Base-by-base conservation (phyloP, 2,113 vertebrate species). In the Hipposideros armiger region DNA sequence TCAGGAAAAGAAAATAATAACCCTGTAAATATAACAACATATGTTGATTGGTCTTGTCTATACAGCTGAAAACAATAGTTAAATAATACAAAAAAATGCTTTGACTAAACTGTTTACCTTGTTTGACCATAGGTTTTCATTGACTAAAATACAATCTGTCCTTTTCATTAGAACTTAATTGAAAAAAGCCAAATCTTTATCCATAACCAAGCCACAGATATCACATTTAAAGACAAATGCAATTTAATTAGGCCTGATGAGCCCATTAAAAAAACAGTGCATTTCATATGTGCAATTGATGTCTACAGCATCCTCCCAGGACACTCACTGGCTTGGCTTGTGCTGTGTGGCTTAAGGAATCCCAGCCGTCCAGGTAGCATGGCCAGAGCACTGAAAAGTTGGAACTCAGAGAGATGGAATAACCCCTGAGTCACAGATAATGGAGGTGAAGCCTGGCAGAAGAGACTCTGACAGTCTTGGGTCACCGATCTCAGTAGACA, bases 161-260 rank as follows among this genome's bases (percentile, higher is more conserved):
- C n/a, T 82, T 97, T 62, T 54, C 26, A 77, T 15, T 5, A 54
- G 16, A 78, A 64, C 8, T 50, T 50, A 50, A 22, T 11, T 83
- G 70, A 36, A 50, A 85, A 91, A 83, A 95, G 32, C 54, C 28
- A 58, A 70, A 80, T 60, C 54, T 62, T 42, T 72, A 80, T 47
- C n/a, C 52, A 30, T 67, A 50, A 50, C 47, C 47, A 50, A 11
- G 47, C 15, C 50, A 70, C 36, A 78, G 80, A 77, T 66, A 19
- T 50, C 66, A 72, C 54, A 67, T 73, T 73, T 80, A 81, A 94
- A 88, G 76, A 14, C 22, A 95, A 77, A 84, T 92, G 32, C 36
- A 87, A 94, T 70, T 80, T 62, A 94, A 95, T 66, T 45, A 88
- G 58, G 42, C 2, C 45, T 9, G 72, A 94, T 13, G 84, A 72